Evolutionary conservation across 2,113 vertebrate species (phyloP), one percentile per base, ranked within the genome.

Genomic region (Callaeas wilsoni): DNA sequence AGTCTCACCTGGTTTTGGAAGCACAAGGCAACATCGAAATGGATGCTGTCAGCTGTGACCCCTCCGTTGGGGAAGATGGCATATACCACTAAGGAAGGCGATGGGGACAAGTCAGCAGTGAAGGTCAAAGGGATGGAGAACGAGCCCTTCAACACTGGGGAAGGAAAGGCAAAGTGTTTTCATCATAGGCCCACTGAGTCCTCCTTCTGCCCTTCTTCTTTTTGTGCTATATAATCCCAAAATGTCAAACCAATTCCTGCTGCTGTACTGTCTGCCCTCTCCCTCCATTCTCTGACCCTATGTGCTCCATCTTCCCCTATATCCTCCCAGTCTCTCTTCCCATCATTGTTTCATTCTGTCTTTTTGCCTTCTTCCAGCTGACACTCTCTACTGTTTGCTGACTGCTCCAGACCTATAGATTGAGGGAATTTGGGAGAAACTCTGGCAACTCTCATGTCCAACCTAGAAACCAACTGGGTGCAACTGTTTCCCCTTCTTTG

Each of bases 1-100:
- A 62, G 44, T 52, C 90, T 97, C 81, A 99, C 98, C 98, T 98
- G 97, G 85, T 98, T 98, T 67, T 88, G 90, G 83, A 99, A 99
- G 92, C 98, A 99, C 91, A 98, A 98, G 89, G 98, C 97, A 2
- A 97, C 96, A 33, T 96, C 39, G 49, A 99, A 98, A 19, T 47
- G 94, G 21, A 74, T 90, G 79, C 90, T 98, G 87, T 98, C 90
- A 26, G 98, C 98, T 29, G 98, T 86, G 37, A 99, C 87, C 2
- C 89, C 97, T 89, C 98, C 95, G 5, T 10, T 98, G 76, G 98
- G 98, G 21, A 99, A 98, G 70, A 98, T 78, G 50, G 96, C 37
- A 0, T 98, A 99, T 9, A 96, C 97, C 81, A 99, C 70, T 30
- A 99, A 85, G 77, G 98, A 97, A 67, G 98, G 89, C 2, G 84